Percentiles rank a stretch among this genome's conserved stretches.
These are phyloP conservation scores for Carduelis carduelis DNA, from an alignment of 2,797 vertebrate genomes.

Conservation along the genomic window DNA sequence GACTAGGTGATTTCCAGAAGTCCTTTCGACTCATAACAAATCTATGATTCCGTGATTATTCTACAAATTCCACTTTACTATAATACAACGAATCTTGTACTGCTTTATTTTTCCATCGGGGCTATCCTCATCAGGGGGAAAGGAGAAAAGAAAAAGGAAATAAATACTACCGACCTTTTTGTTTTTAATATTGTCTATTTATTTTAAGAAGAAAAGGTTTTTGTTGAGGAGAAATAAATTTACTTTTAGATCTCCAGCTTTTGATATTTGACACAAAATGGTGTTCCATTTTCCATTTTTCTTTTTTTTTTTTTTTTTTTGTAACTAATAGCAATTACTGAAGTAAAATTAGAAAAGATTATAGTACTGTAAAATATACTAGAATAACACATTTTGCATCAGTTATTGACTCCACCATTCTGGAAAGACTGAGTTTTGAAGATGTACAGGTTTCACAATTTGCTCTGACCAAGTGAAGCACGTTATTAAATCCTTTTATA, in stretches of 20 bases:
- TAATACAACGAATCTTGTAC: not conserved
- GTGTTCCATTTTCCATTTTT: not conserved
- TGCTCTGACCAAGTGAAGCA: not conserved
- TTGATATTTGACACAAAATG: not conserved
- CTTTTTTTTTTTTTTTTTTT: not conserved
- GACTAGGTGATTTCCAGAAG: not conserved
- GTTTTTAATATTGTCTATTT: not conserved
- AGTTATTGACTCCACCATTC: not conserved
- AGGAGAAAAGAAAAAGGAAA: rapidly evolving
- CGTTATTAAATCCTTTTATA: not conserved
- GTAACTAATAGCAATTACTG: not conserved
- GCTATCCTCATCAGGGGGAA: not conserved
- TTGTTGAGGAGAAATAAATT: not conserved
- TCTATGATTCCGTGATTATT: not conserved
- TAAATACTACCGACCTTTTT: rapidly evolving
- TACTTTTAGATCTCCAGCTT: not conserved
- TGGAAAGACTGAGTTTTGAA: not conserved
- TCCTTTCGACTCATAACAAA: not conserved
- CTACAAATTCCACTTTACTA: not conserved
- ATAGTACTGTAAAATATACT: not conserved
- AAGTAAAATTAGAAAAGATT: not conserved
- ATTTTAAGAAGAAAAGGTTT: not conserved
- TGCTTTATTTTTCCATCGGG: not conserved
- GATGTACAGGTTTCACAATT: not conserved
- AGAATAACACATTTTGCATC: not conserved